Evolutionary conservation across 1,140 invertebrate species (phyloP).

Genomic region (Ostrea denselamellosa): DNA sequence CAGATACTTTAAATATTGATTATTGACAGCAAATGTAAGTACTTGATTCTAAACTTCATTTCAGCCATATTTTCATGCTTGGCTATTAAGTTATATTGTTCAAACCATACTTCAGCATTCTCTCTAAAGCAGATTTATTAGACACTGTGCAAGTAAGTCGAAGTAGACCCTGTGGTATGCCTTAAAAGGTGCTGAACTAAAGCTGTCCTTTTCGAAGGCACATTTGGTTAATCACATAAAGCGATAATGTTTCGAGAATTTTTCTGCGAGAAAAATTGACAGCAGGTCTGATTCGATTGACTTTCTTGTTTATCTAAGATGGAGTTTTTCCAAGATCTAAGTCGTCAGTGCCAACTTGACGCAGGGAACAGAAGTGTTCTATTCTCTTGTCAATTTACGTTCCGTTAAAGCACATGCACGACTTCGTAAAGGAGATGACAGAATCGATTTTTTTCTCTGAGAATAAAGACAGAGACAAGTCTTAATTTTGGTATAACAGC

Average conservation of each 20-base stretch:
- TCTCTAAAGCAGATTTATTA: too few species aligned
- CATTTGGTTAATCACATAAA: not conserved
- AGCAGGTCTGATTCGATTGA: conserved; percentile 1
- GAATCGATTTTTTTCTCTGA: conserved; percentile 7
- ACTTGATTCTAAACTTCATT: too few species aligned
- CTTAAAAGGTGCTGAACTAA: not conserved
- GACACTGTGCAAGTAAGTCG: too few species aligned
- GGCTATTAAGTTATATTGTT: too few species aligned
- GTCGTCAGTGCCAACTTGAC: not conserved
- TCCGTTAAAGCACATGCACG: conserved; percentile 20
- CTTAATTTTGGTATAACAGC: conserved; percentile 34
- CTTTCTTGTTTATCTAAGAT: conserved; percentile 13
- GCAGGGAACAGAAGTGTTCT: conserved; percentile 9
- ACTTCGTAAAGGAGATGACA: conserved; percentile 12
- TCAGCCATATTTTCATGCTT: too few species aligned
- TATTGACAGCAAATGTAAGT: too few species aligned
- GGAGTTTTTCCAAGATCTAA: not conserved
- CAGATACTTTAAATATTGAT: too few species aligned
- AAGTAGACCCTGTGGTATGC: too few species aligned
- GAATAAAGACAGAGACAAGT: conserved; percentile 1
- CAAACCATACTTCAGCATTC: too few species aligned
- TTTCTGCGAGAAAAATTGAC: not conserved
- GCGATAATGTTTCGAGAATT: conserved; percentile 3
- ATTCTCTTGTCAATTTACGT: conserved; percentile 21
- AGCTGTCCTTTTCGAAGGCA: not conserved